These are phyloP conservation scores for Centropus bengalensis DNA, from an alignment of 2,113 vertebrate species.

Conservation along the genomic window DNA sequence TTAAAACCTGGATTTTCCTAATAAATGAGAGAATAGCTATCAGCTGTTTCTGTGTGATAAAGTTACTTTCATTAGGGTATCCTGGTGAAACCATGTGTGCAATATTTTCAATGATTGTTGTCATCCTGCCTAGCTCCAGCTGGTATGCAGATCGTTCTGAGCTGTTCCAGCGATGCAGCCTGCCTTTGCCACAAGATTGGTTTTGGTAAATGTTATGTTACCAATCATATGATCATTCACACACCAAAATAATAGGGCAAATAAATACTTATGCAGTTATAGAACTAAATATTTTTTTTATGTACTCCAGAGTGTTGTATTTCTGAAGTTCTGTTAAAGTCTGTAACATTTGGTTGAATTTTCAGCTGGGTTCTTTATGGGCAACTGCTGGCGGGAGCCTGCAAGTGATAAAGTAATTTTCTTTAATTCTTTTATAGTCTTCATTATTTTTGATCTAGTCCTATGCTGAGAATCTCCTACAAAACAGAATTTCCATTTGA, in stretches of 20 bases:
- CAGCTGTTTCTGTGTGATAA: conserved; percentile 52
- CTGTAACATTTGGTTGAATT: background rate
- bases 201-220: background rate
- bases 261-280: background rate
- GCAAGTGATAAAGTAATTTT: background rate
- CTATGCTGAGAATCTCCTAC: background rate
- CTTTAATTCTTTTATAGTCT: background rate
- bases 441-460: background rate
- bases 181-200: background rate
- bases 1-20: conserved; percentile 22
- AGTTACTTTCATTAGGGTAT: conserved; percentile 44
- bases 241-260: background rate
- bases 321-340: background rate
- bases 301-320: background rate
- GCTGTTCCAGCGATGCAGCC: background rate
- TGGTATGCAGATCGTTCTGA: conserved; percentile 44
- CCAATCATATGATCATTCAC: background rate
- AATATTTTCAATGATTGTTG: conserved; percentile 35
- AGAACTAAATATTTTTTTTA: background rate
- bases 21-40: conserved; percentile 51
- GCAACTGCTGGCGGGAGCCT: background rate
- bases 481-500: background rate
- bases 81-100: conserved; percentile 55
- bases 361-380: background rate
- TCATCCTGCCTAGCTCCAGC: conserved; percentile 53